These are phyloP conservation scores for Smittia sp. DNA, from an alignment of 2,888 invertebrate genomes.

Conservation along the genomic window DNA sequence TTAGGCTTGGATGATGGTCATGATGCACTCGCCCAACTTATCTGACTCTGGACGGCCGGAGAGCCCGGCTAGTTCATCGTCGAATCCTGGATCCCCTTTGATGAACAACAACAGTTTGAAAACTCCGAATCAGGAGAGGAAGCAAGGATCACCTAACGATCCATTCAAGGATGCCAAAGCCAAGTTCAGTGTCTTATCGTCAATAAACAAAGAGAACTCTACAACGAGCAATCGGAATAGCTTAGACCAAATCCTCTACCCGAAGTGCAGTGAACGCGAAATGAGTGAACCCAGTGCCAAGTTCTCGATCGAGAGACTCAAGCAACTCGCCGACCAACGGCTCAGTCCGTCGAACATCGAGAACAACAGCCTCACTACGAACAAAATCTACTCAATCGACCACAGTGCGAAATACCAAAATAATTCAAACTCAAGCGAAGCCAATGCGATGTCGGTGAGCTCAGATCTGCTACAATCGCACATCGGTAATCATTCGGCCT, in stretches of 20 bases:
- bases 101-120: slow-evolving; percentile 31
- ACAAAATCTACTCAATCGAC: slow-evolving; percentile 31
- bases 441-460: slow-evolving; percentile 43
- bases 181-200: slow-evolving; percentile 38
- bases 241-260: slow-evolving; percentile 40
- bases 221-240: slow-evolving; percentile 25
- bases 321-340: slow-evolving; percentile 52
- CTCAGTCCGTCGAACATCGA: slow-evolving; percentile 49
- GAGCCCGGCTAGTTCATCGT: slow-evolving; percentile 48
- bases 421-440: slow-evolving; percentile 34
- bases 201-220: slow-evolving; percentile 38
- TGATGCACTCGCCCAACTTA: slow-evolving; percentile 51
- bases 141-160: slow-evolving; percentile 3
- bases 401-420: slow-evolving; percentile 38
- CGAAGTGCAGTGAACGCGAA: slow-evolving; percentile 34
- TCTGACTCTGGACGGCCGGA: slow-evolving; percentile 47
- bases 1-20: slow-evolving; percentile 48
- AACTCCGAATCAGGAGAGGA: slow-evolving; percentile 26
- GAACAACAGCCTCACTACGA: slow-evolving; percentile 43
- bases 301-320: slow-evolving; percentile 52
- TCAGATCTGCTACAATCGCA: slow-evolving; percentile 39
- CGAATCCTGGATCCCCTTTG: slow-evolving; percentile 51
- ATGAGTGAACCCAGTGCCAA: slow-evolving; percentile 46
- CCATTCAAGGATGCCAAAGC: slow-evolving; percentile 15
- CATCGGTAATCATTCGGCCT: slow-evolving; percentile 41